Conservation (phyloP, 2,113 vertebrate genomes). For the Tinamus guttatus region DNA sequence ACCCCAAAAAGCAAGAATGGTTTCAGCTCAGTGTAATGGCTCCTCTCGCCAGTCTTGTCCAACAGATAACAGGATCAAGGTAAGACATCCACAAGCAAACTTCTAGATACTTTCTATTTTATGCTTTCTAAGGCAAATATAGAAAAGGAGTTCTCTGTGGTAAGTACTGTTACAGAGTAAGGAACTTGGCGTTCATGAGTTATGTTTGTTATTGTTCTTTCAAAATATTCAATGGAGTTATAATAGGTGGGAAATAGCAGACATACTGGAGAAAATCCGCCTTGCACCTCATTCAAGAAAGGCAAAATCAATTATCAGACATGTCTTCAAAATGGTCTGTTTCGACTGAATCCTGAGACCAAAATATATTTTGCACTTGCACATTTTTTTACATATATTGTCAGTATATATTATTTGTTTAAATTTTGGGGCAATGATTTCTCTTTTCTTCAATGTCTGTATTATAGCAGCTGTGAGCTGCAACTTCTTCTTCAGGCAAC, state of each 20-base stretch:
- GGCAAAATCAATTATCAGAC: not conserved
- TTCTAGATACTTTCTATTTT: not conserved
- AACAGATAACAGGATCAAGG: constrained; percentile 67
- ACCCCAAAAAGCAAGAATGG: constrained; percentile 8
- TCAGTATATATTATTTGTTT: not conserved
- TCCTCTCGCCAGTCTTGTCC: constrained; percentile 21
- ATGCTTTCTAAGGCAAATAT: rapidly evolving
- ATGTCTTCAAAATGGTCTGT: not conserved
- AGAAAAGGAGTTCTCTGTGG: not conserved
- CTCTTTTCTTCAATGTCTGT: not conserved
- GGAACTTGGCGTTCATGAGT: not conserved
- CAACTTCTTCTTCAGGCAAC: not conserved
- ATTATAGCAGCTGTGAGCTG: not conserved
- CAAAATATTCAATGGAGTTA: not conserved
- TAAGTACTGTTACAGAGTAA: not conserved
- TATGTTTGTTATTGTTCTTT: not conserved
- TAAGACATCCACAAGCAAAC: not conserved
- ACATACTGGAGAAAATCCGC: not conserved
- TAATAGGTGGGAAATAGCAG: not conserved
- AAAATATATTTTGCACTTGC: not conserved
- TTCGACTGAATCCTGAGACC: not conserved
- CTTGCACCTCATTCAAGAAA: not conserved
- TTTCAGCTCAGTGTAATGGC: constrained; percentile 56
- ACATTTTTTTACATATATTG: not conserved
- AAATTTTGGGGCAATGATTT: not conserved